Percentiles rank a stretch among this genome's conserved stretches.
Evolutionary conservation across 2,888 invertebrate genomes (phyloP).

Genomic region (Branchellion lobata): DNA sequence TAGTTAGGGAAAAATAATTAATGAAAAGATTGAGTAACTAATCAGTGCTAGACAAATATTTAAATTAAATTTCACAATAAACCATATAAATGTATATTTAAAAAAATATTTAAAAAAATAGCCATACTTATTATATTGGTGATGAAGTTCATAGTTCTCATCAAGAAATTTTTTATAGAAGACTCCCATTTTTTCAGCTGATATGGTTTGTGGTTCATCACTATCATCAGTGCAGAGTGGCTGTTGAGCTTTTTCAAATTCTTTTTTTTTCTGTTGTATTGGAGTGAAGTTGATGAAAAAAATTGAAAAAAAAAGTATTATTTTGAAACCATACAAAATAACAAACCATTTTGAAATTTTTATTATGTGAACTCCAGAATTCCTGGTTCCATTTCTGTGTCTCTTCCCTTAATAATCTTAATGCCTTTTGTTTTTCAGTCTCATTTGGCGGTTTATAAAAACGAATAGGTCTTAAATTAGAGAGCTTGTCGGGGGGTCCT

Average conservation of each 20-base stretch:
- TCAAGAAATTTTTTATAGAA: conserved; percentile 84
- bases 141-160: conserved; percentile 75
- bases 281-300: too few species aligned
- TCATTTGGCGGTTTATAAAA: conserved; percentile 71
- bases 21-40: background rate
- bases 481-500: conserved; percentile 77
- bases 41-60: background rate
- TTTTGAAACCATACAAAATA: background rate
- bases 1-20: conserved; percentile 44
- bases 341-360: conserved; percentile 72
- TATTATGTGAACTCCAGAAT: conserved; percentile 81
- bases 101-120: background rate
- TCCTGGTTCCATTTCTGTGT: conserved; percentile 80
- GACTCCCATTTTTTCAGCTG: conserved; percentile 55
- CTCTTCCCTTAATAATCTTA: conserved; percentile 70
- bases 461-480: conserved; percentile 75
- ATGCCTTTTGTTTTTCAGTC: conserved; percentile 69
- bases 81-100: background rate
- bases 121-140: conserved; percentile 70
- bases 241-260: background rate
- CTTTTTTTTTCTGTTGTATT: background rate
- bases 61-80: conserved; percentile 3
- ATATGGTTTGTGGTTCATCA: background rate
- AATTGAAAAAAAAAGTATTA: background rate
- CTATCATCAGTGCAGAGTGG: background rate